phyloP scores from a whole-genome alignment of 2,113 vertebrate species.

The Chaenocephalus aceratus region DNA sequence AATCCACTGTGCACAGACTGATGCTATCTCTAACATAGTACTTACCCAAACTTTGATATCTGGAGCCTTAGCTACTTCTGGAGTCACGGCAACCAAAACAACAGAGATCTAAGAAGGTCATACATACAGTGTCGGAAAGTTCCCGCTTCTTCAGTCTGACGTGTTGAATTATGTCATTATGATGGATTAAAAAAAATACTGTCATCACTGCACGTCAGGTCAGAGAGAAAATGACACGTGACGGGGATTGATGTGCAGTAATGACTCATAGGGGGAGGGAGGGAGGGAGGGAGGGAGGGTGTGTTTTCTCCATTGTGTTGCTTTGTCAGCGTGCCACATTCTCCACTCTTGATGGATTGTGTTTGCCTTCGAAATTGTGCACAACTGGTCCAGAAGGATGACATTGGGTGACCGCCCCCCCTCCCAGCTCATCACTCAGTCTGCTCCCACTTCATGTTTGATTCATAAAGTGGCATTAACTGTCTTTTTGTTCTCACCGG shows the following conservation, averaged over 20 bases:
- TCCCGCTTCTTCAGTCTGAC: background rate
- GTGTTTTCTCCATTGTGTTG: background rate
- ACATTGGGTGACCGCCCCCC: conserved; percentile 44
- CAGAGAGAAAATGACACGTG: conserved; percentile 9
- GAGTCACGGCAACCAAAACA: background rate
- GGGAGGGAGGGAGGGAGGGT: background rate
- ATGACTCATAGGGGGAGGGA: background rate
- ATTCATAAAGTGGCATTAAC: conserved; percentile 52
- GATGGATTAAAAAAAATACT: conserved; percentile 1
- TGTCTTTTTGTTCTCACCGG: conserved; percentile 30
- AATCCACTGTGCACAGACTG: background rate
- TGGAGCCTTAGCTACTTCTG: background rate
- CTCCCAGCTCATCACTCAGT: conserved; percentile 43
- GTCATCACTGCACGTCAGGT: background rate
- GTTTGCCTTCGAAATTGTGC: conserved; percentile 50
- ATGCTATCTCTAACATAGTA: background rate
- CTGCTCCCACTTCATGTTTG: conserved; percentile 52
- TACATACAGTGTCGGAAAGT: background rate
- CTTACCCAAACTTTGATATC: background rate
- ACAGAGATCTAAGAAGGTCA: background rate
- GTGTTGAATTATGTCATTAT: background rate
- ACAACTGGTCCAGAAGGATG: conserved; percentile 33
- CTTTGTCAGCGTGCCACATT: conserved; percentile 21
- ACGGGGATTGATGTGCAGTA: conserved; percentile 21
- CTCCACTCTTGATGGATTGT: conserved; percentile 42